Conservation (phyloP, 1,140 invertebrate species). For the Matsumurasca onukii region DNA sequence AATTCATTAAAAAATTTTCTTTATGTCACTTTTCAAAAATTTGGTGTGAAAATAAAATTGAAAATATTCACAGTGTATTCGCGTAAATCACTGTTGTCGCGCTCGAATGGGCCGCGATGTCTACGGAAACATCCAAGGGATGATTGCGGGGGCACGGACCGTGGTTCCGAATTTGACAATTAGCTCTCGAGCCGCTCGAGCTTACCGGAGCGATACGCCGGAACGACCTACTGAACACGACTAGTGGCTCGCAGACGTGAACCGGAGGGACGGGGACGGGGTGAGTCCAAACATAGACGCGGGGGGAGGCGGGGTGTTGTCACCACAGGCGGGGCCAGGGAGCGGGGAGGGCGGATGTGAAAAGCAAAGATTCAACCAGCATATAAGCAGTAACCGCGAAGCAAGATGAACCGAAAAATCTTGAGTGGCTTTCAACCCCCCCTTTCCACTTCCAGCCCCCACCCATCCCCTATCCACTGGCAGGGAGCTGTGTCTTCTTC, state of each 20-base stretch:
- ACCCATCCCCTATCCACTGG: neutral
- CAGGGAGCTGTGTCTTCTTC: too few relatives aligned
- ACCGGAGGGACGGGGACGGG: neutral
- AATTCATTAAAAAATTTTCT: too few relatives aligned
- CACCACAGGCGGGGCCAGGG: neutral
- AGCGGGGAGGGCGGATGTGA: conserved; percentile 15
- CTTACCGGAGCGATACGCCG: conserved; percentile 7
- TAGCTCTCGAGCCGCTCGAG: neutral
- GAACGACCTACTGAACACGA: conserved; percentile 19
- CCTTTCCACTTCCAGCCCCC: neutral
- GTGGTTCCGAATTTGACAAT: conserved; percentile 18
- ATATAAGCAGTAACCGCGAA: conserved; percentile 27
- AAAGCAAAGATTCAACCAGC: conserved; percentile 23
- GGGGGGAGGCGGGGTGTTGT: neutral
- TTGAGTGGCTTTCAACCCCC: conserved; percentile 11
- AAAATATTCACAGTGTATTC: too few relatives aligned
- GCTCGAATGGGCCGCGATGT: too few relatives aligned
- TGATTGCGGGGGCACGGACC: neutral
- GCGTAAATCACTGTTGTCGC: too few relatives aligned
- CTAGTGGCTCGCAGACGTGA: neutral
- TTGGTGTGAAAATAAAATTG: too few relatives aligned
- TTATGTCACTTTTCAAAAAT: too few relatives aligned
- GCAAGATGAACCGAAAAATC: conserved; percentile 34
- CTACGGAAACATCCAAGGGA: too few relatives aligned
- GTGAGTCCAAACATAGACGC: neutral